Percentiles rank a stretch among this genome's conserved stretches.
Evolutionary conservation across 2,113 vertebrate species (phyloP).

Genomic region (Hypocryptadius cinnamomeus): DNA sequence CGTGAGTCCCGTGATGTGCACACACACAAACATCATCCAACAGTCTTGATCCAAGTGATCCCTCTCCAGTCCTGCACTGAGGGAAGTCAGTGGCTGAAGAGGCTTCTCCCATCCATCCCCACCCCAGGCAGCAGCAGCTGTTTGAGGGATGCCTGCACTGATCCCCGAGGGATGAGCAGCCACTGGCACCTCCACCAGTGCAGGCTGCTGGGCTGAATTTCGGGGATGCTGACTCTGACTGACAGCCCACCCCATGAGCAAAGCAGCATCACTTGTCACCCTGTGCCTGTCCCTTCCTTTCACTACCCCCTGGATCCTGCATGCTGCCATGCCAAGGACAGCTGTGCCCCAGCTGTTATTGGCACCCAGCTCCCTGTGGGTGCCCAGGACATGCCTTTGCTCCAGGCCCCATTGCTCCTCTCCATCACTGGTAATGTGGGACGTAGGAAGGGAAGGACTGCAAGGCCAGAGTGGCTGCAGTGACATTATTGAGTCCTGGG

Average conservation of each 20-base stretch:
- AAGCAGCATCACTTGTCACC: background rate
- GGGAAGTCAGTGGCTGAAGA: background rate
- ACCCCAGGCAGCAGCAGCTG: background rate
- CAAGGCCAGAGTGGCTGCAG: background rate
- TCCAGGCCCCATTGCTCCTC: background rate
- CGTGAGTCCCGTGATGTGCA: background rate
- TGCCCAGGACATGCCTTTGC: rapidly evolving
- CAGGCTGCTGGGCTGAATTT: background rate
- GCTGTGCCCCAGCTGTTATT: background rate
- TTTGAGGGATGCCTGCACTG: background rate
- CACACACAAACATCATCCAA: background rate
- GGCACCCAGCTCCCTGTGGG: rapidly evolving
- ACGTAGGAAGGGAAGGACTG: background rate
- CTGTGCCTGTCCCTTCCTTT: background rate
- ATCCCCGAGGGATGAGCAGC: background rate
- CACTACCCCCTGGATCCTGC: background rate
- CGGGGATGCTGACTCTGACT: background rate
- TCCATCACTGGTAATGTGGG: background rate
- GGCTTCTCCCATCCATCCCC: background rate
- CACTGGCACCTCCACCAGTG: background rate
- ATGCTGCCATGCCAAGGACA: background rate
- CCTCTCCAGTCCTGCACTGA: background rate
- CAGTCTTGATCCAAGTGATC: rapidly evolving
- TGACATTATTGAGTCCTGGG: background rate
- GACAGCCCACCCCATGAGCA: background rate